Conservation (phyloP, 2,888 invertebrate genomes). For the Euzophera pinguis region DNA sequence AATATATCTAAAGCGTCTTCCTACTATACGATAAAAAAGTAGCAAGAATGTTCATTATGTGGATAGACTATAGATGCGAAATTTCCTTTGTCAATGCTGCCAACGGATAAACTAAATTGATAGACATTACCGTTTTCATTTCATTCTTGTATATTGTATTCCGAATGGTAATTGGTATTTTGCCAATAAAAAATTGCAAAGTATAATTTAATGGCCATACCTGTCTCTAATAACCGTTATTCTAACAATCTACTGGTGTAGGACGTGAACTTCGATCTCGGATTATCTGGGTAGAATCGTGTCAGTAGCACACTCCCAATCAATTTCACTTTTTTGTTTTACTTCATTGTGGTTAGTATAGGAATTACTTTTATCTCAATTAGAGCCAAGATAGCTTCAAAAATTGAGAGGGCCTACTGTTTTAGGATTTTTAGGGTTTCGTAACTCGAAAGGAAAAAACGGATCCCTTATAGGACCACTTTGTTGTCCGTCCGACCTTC, state of each 20-base stretch:
- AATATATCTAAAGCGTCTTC: no score
- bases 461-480: no score
- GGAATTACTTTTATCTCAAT: background rate
- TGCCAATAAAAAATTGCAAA: no score
- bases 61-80: background rate
- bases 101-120: slow-evolving; percentile 1
- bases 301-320: background rate
- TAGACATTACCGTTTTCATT: background rate
- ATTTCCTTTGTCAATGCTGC: no score
- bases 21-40: no score
- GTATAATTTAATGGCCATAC: background rate
- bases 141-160: background rate
- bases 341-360: background rate
- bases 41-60: background rate
- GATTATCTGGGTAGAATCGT: background rate
- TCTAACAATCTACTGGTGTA: background rate
- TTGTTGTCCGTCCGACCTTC: no score
- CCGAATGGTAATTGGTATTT: no score
- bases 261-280: slow-evolving; percentile 10
- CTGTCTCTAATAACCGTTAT: slow-evolving; percentile 3
- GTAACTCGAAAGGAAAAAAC: no score
- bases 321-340: slow-evolving; percentile 6
- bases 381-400: background rate
- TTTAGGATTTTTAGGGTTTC: background rate
- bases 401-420: background rate